Conservation (phyloP, 2,888 invertebrate species). For the Cyrtodaria siliqua region DNA sequence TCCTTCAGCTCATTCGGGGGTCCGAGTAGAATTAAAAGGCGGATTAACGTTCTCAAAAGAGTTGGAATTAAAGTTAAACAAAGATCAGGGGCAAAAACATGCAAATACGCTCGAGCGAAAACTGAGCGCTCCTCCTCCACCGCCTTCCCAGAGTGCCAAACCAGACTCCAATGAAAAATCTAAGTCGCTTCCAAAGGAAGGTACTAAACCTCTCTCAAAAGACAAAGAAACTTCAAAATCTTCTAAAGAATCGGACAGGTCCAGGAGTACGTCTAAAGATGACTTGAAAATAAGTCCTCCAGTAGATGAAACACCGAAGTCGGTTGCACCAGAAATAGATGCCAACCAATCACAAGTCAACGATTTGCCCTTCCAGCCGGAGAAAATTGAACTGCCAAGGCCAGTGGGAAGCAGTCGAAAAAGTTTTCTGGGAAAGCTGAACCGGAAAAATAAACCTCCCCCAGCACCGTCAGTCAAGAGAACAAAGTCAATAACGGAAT, state of each 20-base stretch:
- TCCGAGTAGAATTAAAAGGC: constrained; percentile 43
- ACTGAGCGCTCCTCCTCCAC: constrained; percentile 61
- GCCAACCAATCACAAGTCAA: not conserved
- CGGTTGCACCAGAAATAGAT: not conserved
- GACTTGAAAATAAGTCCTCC: constrained; percentile 49
- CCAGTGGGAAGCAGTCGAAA: constrained; percentile 72
- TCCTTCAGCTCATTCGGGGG: constrained; percentile 9
- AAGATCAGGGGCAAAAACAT: constrained; percentile 35
- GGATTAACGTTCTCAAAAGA: constrained; percentile 75
- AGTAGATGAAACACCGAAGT: constrained; percentile 19
- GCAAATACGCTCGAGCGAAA: constrained; percentile 26
- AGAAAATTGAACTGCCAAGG: constrained; percentile 80
- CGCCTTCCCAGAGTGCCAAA: constrained; percentile 44
- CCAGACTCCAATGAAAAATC: constrained; percentile 39
- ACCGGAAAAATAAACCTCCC: constrained; percentile 74
- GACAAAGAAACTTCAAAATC: constrained; percentile 37
- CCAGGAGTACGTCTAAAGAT: constrained; percentile 41
- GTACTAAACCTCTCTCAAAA: constrained; percentile 32
- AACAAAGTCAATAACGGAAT: constrained; percentile 79
- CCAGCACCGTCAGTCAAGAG: constrained; percentile 77
- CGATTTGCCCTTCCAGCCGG: constrained; percentile 50
- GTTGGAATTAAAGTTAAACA: constrained; percentile 73
- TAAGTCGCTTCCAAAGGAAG: constrained; percentile 38
- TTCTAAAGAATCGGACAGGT: constrained; percentile 23
- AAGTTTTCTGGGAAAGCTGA: constrained; percentile 79